Conservation (phyloP, 2,888 invertebrate genomes). For the Hyles lineata region DNA sequence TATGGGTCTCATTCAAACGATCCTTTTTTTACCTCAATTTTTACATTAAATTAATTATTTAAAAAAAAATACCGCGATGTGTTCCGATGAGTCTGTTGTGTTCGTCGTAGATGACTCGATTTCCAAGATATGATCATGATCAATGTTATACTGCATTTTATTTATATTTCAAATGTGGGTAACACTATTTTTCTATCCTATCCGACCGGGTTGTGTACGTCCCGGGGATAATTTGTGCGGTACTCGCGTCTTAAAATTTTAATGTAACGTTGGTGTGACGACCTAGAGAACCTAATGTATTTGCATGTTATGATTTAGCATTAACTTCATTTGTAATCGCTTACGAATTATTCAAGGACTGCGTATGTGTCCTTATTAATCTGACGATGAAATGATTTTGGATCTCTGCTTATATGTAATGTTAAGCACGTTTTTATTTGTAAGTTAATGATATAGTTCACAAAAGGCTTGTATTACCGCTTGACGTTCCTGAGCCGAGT, state of each 20-base stretch:
- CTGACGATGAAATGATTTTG: slow-evolving; percentile 45
- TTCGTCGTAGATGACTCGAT: slow-evolving; percentile 16
- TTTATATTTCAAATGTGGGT: neutral
- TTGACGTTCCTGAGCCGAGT: slow-evolving; percentile 17
- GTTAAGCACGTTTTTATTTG: slow-evolving; percentile 48
- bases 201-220: neutral
- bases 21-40: slow-evolving; percentile 65
- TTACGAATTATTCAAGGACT: slow-evolving; percentile 45
- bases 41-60: slow-evolving; percentile 54
- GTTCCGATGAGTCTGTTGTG: slow-evolving; percentile 55
- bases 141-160: slow-evolving; percentile 20
- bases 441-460: slow-evolving; percentile 14
- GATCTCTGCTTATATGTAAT: slow-evolving; percentile 60
- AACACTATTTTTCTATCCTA: slow-evolving; percentile 2
- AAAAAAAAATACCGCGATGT: slow-evolving; percentile 61
- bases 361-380: slow-evolving; percentile 45
- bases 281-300: slow-evolving; percentile 44
- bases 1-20: slow-evolving; percentile 43
- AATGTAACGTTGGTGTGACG: slow-evolving; percentile 47
- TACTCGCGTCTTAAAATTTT: slow-evolving; percentile 34
- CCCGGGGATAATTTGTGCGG: slow-evolving; percentile 10
- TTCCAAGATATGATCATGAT: slow-evolving; percentile 3
- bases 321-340: slow-evolving; percentile 48
- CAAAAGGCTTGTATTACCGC: slow-evolving; percentile 26
- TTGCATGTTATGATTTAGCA: slow-evolving; percentile 43